Conservation (phyloP, 2,888 invertebrate genomes). For the Drosophila glabriapex region DNA sequence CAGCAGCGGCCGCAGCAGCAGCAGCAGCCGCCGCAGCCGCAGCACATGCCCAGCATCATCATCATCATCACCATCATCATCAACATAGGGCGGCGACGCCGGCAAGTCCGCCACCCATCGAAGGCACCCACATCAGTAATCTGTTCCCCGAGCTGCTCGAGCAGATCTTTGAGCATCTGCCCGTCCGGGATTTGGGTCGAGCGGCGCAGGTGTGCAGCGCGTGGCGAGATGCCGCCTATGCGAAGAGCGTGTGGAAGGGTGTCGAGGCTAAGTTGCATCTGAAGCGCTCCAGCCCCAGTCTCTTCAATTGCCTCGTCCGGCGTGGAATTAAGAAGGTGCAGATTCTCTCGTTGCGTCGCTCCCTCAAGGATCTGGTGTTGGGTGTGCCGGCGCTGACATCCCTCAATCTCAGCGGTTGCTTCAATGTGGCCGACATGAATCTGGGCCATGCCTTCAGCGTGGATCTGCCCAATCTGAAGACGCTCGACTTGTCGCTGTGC, state of each 20-base stretch:
- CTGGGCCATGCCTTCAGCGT: conserved; percentile 93
- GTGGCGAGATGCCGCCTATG: conserved; percentile 97
- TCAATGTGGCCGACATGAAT: conserved; percentile 95
- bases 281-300: conserved; percentile 91
- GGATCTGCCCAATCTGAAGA: conserved; percentile 91
- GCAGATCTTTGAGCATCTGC: conserved; percentile 95
- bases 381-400: conserved; percentile 94
- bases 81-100: conserved; percentile 83
- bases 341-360: conserved; percentile 93
- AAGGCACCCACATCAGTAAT: conserved; percentile 92
- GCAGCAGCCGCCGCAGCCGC: conserved; percentile 75
- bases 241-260: conserved; percentile 96
- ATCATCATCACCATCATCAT: conserved; percentile 83
- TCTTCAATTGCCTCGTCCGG: conserved; percentile 94
- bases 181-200: conserved; percentile 94
- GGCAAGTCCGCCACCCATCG: conserved; percentile 86
- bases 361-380: conserved; percentile 93
- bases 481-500: conserved; percentile 95
- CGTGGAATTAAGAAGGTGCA: conserved; percentile 96
- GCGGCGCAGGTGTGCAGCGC: conserved; percentile 95
- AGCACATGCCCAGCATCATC: conserved; percentile 80
- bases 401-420: conserved; percentile 96
- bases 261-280: conserved; percentile 96
- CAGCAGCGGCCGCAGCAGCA: conserved; percentile 79
- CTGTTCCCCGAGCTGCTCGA: conserved; percentile 97